These are phyloP conservation scores for Orthochromis malagaraziensis DNA, from an alignment of 2,113 vertebrate species.

Conservation along the genomic window DNA sequence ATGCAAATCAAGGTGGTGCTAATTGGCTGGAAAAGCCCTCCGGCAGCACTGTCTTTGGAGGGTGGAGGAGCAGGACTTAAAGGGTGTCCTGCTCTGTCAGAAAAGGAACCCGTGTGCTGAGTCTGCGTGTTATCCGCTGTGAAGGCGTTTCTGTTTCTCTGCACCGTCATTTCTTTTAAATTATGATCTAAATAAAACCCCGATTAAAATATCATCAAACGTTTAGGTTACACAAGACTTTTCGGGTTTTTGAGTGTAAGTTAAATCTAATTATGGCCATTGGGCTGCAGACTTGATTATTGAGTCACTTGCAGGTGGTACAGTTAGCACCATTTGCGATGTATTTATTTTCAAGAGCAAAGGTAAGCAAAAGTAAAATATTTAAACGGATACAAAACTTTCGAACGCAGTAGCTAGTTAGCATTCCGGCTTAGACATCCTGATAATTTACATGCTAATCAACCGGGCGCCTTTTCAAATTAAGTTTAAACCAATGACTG, in stretches of 20 bases:
- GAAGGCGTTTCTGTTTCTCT: neutral
- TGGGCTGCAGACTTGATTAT: neutral
- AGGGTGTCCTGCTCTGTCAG: neutral
- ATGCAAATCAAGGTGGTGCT: neutral
- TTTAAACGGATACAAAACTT: neutral
- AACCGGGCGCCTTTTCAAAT: neutral
- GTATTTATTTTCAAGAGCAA: neutral
- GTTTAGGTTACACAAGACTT: neutral
- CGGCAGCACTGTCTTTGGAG: neutral
- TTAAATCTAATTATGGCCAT: neutral
- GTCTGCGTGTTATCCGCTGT: neutral
- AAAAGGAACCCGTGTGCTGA: neutral
- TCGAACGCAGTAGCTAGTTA: neutral
- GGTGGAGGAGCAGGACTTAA: neutral
- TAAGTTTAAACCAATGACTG: neutral
- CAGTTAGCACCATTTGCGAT: neutral
- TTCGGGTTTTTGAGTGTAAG: neutral
- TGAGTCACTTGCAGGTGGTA: neutral
- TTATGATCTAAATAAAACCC: neutral
- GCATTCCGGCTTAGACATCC: neutral
- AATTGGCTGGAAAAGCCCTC: neutral
- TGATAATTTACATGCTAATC: neutral
- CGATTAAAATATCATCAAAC: neutral
- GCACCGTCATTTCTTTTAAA: neutral
- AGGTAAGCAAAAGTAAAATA: neutral